Evolutionary conservation across 2,113 vertebrate species (phyloP).

Genomic region (Echinops telfairi): DNA sequence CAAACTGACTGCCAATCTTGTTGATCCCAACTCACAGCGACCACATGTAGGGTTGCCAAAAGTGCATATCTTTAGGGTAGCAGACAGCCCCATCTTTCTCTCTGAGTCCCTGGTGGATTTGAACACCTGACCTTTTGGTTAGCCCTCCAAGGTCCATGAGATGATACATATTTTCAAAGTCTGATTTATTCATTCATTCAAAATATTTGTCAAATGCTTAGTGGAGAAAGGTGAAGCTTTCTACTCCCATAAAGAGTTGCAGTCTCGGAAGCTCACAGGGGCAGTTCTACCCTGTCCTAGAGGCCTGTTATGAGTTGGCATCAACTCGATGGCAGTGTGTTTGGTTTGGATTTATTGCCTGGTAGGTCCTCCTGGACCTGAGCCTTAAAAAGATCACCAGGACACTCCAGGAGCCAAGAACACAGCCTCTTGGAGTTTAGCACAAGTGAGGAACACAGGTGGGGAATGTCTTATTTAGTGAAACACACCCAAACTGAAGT

Average conservation of each 20-base stretch:
- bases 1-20: no score
- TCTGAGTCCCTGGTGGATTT: background rate
- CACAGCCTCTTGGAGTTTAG: background rate
- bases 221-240: background rate
- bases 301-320: no score
- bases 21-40: no score
- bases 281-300: no score
- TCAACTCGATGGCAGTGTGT: background rate
- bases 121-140: background rate
- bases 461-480: background rate
- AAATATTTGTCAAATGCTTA: background rate
- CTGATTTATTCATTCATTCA: background rate
- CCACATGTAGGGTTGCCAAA: no score
- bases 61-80: no score
- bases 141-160: background rate
- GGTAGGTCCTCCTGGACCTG: no score
- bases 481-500: conserved; percentile 25
- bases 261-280: no score
- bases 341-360: no score
- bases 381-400: no score
- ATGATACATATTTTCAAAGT: background rate
- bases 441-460: accelerated
- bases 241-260: no score
- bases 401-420: background rate
- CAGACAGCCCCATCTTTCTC: no score